Conservation (phyloP, 2,113 vertebrate species). For the Nesoenas mayeri region DNA sequence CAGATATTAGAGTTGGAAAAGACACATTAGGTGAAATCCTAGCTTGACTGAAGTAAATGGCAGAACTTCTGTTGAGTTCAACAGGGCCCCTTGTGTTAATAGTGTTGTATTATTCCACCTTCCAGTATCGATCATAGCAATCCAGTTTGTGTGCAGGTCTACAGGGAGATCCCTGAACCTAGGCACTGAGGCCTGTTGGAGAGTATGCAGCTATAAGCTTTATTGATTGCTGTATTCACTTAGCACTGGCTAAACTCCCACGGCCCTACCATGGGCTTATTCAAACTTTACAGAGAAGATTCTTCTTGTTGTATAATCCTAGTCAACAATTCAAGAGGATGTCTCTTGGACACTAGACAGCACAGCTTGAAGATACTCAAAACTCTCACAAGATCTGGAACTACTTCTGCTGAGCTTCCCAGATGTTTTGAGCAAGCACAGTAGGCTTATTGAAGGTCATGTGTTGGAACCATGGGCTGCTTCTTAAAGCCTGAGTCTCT, state of each 20-base stretch:
- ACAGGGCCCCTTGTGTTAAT: background rate
- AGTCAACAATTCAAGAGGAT: background rate
- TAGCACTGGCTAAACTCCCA: background rate
- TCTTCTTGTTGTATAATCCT: background rate
- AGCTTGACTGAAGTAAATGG: background rate
- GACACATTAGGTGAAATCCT: background rate
- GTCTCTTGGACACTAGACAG: background rate
- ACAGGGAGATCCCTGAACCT: background rate
- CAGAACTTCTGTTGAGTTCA: conserved; percentile 4
- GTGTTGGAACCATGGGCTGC: background rate
- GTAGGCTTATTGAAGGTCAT: background rate
- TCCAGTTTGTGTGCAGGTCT: background rate
- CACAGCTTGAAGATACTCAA: background rate
- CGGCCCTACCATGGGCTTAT: background rate
- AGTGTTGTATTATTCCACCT: background rate
- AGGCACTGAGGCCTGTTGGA: background rate
- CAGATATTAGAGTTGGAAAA: conserved; percentile 9
- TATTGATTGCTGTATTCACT: conserved; percentile 7
- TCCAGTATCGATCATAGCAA: background rate
- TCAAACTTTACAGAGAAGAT: background rate
- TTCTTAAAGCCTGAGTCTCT: background rate
- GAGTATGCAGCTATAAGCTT: background rate
- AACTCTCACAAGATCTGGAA: background rate
- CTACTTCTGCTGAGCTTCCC: background rate
- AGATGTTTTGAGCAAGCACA: background rate